A percentile compares a stretch with the other conserved stretches of the same genome.
Conservation (phyloP, 2,113 vertebrate species). For the Meriones unguiculatus region DNA sequence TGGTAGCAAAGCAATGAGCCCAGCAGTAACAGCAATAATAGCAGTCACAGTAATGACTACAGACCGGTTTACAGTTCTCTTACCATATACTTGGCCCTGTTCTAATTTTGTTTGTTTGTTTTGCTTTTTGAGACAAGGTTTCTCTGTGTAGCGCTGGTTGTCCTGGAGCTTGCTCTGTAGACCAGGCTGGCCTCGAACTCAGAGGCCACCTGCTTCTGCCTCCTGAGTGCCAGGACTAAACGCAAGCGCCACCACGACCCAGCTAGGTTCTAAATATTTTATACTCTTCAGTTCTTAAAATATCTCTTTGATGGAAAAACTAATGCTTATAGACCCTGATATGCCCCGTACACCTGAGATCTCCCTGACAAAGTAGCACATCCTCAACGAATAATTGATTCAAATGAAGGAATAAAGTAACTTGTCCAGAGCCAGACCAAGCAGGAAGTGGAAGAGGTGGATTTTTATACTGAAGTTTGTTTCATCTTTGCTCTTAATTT, state of each 20-base stretch:
- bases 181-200: background rate
- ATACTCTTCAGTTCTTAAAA: background rate
- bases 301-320: constrained; percentile 6
- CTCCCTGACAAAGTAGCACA: background rate
- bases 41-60: background rate
- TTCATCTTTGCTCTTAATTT: constrained; percentile 28
- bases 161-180: background rate
- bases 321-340: background rate
- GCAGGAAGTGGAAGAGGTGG: background rate
- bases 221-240: background rate
- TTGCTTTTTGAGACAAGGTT: background rate
- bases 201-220: background rate
- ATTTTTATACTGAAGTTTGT: constrained; percentile 9
- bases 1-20: background rate
- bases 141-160: background rate
- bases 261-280: background rate
- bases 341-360: background rate
- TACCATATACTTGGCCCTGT: background rate
- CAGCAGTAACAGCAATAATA: background rate
- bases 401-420: constrained; percentile 3
- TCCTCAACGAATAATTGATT: background rate
- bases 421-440: background rate
- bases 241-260: background rate
- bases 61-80: background rate
- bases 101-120: background rate